Base-by-base conservation (phyloP, 2,888 invertebrate genomes). In the Pinctada fucata region DNA sequence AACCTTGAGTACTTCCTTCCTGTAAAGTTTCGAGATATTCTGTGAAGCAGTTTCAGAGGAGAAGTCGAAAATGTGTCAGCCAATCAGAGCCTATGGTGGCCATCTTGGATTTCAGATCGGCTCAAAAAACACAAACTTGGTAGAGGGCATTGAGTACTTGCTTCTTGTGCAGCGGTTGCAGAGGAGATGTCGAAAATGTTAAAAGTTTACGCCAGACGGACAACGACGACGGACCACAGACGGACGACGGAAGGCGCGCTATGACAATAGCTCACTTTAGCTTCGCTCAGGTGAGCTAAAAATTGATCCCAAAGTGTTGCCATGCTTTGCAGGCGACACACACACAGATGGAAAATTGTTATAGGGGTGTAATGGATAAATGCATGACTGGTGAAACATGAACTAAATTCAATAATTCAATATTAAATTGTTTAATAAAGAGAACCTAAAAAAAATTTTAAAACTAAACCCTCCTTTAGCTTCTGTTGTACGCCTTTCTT, bases 91-190 rank as follows among this genome's bases (percentile, higher is more conserved):
- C 58, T 10, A 58, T 58, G 58, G 58, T 13, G 13, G 58, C 58
- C 58, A 58, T 58, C 58, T 58, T 58, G 58, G 58, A 58, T 58
- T 58, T 10, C 58, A 13, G 58, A 58, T 58, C 8, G 58, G 58
- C 58, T 10, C 58, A 13, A 58, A 58, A 58, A 58, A 58, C 58
- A 58, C 58, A 58, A 58, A 58, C 58, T 58, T 58, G 58, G 58
- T 58, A 58, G 58, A 58, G 58, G 58, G 13, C 58, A 6, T 58
- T 58, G 58, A 58, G 58, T 58, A 58, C 58, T 58, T 58, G 13
- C 58, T 58, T 58, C 58, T 13, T 58, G 58, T 58, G 58, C 13
- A 58, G 58, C 58, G 58, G 58, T 58, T 58, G 8, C 13, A 13
- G 58, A 58, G 58, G 13, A 58, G 58, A 58, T 10, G 58, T 58